phyloP scores from a whole-genome alignment of 1,140 invertebrate genomes.

The Mamestra configurata region DNA sequence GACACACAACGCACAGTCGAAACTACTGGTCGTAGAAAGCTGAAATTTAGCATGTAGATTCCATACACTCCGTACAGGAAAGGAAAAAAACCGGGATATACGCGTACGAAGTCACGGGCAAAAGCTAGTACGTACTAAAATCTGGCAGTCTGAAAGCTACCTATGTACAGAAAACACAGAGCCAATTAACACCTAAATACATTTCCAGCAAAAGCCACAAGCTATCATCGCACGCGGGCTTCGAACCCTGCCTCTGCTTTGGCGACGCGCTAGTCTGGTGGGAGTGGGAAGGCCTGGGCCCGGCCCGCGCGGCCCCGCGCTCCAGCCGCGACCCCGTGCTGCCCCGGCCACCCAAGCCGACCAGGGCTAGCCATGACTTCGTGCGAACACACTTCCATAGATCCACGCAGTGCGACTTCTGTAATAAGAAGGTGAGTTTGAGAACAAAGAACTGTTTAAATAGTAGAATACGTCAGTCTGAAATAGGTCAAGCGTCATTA shows the following conservation, averaged over 20 bases:
- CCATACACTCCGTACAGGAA: too few species aligned
- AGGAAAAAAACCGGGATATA: too few species aligned
- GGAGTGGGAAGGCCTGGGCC: constrained; percentile 89
- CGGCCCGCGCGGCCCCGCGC: constrained; percentile 59
- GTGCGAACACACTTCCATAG: constrained; percentile 95
- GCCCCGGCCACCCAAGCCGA: constrained; percentile 63
- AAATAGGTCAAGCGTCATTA: background rate
- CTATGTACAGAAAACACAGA: too few species aligned
- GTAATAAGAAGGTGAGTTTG: constrained; percentile 94
- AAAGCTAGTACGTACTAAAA: too few species aligned
- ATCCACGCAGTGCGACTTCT: constrained; percentile 96
- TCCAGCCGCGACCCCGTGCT: constrained; percentile 66
- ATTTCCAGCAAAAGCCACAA: constrained; percentile 89
- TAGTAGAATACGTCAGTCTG: background rate
- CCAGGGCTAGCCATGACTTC: constrained; percentile 91
- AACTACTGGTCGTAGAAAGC: too few species aligned
- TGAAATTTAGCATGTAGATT: too few species aligned
- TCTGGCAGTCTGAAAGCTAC: too few species aligned
- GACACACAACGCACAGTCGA: too few species aligned
- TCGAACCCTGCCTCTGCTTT: constrained; percentile 96
- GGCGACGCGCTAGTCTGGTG: constrained; percentile 96
- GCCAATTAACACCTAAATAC: background rate
- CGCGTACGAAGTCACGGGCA: too few species aligned
- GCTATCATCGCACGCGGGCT: constrained; percentile 93
- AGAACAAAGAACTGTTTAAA: background rate